These are phyloP conservation scores for Zenarchopterus dispar DNA, from an alignment of 2,797 vertebrate genomes.

Conservation along the genomic window DNA sequence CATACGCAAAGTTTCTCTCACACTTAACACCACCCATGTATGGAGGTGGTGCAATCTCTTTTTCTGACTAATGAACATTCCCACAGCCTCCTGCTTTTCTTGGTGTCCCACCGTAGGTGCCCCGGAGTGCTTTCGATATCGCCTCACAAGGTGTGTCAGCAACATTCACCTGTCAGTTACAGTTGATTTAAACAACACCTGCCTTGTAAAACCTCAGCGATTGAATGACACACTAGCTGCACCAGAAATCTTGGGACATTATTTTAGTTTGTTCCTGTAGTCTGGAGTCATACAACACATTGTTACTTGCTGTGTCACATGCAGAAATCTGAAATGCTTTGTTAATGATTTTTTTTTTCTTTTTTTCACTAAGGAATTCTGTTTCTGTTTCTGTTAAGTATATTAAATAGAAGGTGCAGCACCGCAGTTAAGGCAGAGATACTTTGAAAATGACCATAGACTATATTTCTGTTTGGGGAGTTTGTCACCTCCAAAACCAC, in stretches of 20 bases:
- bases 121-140: conserved; percentile 14
- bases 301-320: neutral
- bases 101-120: conserved; percentile 7
- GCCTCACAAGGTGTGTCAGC: neutral
- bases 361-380: neutral
- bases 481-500: conserved; percentile 1
- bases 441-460: neutral
- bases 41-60: conserved; percentile 29
- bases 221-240: neutral
- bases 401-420: conserved; percentile 15
- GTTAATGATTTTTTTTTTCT: neutral
- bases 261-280: neutral
- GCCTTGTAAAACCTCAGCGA: conserved; percentile 4
- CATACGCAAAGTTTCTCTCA: conserved; percentile 7
- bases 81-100: conserved; percentile 24
- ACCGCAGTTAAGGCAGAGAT: neutral
- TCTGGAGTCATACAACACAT: neutral
- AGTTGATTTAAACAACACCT: conserved; percentile 3
- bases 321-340: conserved; percentile 1
- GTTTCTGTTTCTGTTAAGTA: neutral
- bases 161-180: conserved; percentile 13
- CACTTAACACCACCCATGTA: neutral
- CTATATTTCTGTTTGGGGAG: neutral
- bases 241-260: neutral
- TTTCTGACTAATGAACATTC: conserved; percentile 23